These are phyloP conservation scores for Clunio marinus DNA, from an alignment of 2,888 invertebrate genomes.

Conservation along the genomic window DNA sequence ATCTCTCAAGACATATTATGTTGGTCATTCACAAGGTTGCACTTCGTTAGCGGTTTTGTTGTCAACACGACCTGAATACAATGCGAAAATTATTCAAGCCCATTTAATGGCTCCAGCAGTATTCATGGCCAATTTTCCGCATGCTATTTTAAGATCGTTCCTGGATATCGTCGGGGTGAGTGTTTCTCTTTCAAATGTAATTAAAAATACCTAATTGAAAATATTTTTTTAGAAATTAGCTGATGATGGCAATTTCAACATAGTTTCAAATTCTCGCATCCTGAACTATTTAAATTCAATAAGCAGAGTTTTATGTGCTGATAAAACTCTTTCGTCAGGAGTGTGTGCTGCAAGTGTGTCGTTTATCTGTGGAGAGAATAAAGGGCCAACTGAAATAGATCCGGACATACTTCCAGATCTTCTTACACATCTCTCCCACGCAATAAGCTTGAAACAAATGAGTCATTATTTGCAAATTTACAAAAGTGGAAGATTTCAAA, in stretches of 20 bases:
- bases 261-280: neutral
- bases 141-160: too few relatives aligned
- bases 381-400: neutral
- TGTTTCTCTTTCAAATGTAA: too few relatives aligned
- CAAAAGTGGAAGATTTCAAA: conserved; percentile 45
- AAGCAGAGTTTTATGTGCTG: too few relatives aligned
- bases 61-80: conserved; percentile 49
- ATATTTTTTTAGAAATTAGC: too few relatives aligned
- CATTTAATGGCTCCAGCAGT: conserved; percentile 48
- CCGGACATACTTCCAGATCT: neutral
- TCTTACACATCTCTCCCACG: conserved; percentile 51
- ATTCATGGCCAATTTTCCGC: conserved; percentile 43
- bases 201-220: too few relatives aligned
- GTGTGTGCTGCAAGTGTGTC: neutral
- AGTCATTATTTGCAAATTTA: conserved; percentile 55
- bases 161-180: too few relatives aligned
- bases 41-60: conserved; percentile 52
- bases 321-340: neutral
- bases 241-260: too few relatives aligned
- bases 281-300: neutral
- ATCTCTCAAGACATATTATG: conserved; percentile 54
- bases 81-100: conserved; percentile 47
- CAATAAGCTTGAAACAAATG: conserved; percentile 59
- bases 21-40: conserved; percentile 67
- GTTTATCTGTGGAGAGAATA: neutral